Base-by-base conservation (phyloP, 1,140 invertebrate genomes). In the Kradibia gibbosae region DNA sequence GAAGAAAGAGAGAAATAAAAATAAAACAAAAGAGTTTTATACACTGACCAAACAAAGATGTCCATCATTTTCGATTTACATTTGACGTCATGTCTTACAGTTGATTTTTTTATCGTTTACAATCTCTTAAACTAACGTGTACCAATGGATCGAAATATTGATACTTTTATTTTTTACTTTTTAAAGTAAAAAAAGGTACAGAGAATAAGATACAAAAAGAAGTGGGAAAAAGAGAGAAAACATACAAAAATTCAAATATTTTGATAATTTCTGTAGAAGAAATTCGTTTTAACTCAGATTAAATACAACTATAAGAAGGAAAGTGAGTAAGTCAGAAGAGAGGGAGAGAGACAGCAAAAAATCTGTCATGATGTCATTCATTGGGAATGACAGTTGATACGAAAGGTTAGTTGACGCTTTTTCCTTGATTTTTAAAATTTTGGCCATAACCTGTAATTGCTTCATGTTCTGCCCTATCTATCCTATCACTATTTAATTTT, bases 361-460 rank as follows among this genome's bases (percentile, higher is more conserved):
- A 53, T 62, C 50, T 55, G 75, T 73, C 71, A 82, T 79, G 81
- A 79, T 25, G 81, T 76, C 81, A 53, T 70, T 82, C 55, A 75
- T 34, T 67, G 71, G 72, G 77, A 82, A 82, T 82, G 77, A 82
- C 72, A 79, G 76, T 82, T 82, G 81, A 82, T 57, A 60, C 71
- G 28, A 60, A 20, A 77, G 81, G 81, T 82, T 82, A 82, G 81
- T 82, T 53, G 28, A 34, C 36, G 42, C 48, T 50, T 42, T 28
- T 50, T 53, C 74, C 42, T 72, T 34, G 22, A 60, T 62, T 67
- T 11, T 53, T 45, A n/a, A n/a, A 45, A 67, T 20, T 65, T 53
- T 11, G 31, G 3, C 36, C 71, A 28, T 74, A 74, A 62, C 78
- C 67, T 67, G 36, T 55, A 73, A 80, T 75, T 34, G 79, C 17